These are phyloP conservation scores for Triplophysa siluroides DNA, from an alignment of 2,113 vertebrate species.

Conservation along the genomic window DNA sequence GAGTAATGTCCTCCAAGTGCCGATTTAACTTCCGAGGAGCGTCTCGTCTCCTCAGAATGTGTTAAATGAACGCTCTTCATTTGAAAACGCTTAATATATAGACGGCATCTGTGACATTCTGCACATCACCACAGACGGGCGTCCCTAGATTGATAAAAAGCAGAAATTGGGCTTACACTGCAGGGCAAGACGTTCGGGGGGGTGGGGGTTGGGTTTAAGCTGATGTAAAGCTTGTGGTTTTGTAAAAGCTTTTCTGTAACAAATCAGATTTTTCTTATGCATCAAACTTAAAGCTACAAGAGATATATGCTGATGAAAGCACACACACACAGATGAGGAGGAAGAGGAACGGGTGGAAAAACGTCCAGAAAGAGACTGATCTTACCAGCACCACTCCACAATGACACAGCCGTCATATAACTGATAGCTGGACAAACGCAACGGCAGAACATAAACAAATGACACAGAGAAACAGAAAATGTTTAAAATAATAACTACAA, in stretches of 20 bases:
- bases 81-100: no score
- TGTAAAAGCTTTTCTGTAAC: no score
- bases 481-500: not conserved
- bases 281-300: not conserved
- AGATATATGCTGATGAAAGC: not conserved
- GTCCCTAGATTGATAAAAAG: no score
- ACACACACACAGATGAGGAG: not conserved
- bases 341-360: not conserved
- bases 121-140: no score
- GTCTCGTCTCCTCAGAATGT: not conserved
- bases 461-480: not conserved
- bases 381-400: constrained; percentile 43
- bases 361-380: not conserved
- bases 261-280: no score
- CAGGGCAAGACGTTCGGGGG: not conserved
- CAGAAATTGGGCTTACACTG: not conserved
- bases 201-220: no score
- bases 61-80: not conserved
- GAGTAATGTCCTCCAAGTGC: not conserved
- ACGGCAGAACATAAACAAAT: not conserved
- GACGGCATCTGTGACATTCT: no score
- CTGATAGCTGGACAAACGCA: constrained; percentile 9
- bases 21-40: not conserved
- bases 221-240: no score
- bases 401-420: constrained; percentile 36